Conservation (phyloP, 2,797 vertebrate species). For the Malacoctenus gilli region DNA sequence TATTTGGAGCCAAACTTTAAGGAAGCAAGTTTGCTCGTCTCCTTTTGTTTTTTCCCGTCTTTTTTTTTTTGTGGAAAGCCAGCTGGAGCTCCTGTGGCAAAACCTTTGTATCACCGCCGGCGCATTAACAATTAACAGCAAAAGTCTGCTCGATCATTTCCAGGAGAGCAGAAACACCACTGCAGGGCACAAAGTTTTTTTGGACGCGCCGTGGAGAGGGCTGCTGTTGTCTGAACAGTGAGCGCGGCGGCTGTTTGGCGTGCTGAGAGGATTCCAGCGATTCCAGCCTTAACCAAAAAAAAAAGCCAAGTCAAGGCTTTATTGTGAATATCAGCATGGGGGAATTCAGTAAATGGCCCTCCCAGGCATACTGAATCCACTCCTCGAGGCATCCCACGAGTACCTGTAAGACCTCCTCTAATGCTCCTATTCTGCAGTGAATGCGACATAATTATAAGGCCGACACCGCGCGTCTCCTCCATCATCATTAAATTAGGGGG, state of each 20-base stretch:
- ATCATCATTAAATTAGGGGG: slow-evolving; percentile 75
- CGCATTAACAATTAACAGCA: slow-evolving; percentile 42
- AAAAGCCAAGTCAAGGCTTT: slow-evolving; percentile 68
- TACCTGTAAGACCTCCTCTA: slow-evolving; percentile 60
- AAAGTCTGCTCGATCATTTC: slow-evolving; percentile 28
- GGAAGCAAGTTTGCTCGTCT: slow-evolving; percentile 4
- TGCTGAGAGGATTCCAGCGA: slow-evolving; percentile 56
- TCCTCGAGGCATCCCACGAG: slow-evolving; percentile 29
- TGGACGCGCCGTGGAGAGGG: slow-evolving; percentile 36
- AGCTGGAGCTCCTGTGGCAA: slow-evolving; percentile 1
- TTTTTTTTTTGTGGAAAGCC: slow-evolving; percentile 13
- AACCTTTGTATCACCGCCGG: slow-evolving; percentile 24
- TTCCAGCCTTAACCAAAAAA: slow-evolving; percentile 65
- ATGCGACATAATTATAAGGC: slow-evolving; percentile 75
- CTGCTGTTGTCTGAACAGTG: slow-evolving; percentile 60
- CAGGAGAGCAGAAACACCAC: slow-evolving; percentile 29
- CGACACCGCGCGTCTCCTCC: slow-evolving; percentile 61
- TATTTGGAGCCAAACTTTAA: slow-evolving; percentile 11
- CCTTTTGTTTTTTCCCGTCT: too few relatives aligned
- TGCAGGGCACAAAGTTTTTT: slow-evolving; percentile 13
- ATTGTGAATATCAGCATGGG: slow-evolving; percentile 56
- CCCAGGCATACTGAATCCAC: slow-evolving; percentile 39
- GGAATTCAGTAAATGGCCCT: slow-evolving; percentile 52
- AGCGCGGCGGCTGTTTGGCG: slow-evolving; percentile 51
- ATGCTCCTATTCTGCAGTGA: slow-evolving; percentile 67